Evolutionary conservation across 2,113 vertebrate species (phyloP), one percentile per base, ranked within the genome.

Genomic region (Meles meles): DNA sequence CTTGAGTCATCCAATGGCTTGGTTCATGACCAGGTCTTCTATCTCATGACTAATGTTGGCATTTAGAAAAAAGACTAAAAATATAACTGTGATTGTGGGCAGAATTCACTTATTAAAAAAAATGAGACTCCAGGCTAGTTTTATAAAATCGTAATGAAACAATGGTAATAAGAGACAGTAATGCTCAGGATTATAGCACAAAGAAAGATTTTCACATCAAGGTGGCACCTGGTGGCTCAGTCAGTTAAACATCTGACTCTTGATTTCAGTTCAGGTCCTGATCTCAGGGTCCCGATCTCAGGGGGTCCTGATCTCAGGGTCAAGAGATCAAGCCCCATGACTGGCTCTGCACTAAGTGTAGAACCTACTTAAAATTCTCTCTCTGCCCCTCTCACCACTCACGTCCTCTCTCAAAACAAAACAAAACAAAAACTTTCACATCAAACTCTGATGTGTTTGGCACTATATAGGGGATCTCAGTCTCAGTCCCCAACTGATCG

Each of bases 41-140:
- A 42, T 39, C 55, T 92, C 94, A 94, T 97, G 89, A 96, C 85
- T 96, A 94, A 96, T 94, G 81, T 79, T 82, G 89, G 82, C 95
- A 92, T 88, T 82, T 79, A 82, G 76, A 37, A 94, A 97, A 97
- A 86, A 94, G 77, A 71, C 89, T 91, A 91, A 96, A 97, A 93
- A 89, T 95, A 94, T 59, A 29, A 86, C 85, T 88, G 47, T 92
- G 71, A 93, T 79, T 77, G 94, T 37, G 84, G 37, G 65, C 29
- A 39, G 37, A 97, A 84, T 91, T 27, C 5, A 52, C 12, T 81
- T 90, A 76, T 57, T 95, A 27, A 72, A 83, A 86, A 86, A 80
- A 92, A 74, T 37, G 49, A 83, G 63, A 94, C 18, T 69, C 65
- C 29, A 37, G 47, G 52, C 14, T 42, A 23, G 37, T 93, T 97